These are phyloP conservation scores for Drosophila aff. DNA, from an alignment of 1,140 invertebrate species.

Conservation along the genomic window DNA sequence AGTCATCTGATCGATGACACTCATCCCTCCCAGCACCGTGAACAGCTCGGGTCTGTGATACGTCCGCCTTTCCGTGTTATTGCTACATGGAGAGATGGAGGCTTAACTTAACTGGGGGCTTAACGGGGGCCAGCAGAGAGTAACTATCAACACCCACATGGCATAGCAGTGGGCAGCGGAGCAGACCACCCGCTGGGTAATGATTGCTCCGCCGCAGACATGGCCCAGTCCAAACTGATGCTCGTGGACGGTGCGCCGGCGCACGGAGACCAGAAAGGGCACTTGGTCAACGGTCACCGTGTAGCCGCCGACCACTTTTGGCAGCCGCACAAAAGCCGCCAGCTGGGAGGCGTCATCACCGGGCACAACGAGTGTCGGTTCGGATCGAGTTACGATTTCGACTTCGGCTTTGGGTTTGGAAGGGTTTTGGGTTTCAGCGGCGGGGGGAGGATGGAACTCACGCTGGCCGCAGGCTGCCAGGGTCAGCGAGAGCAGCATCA, in stretches of 20 bases:
- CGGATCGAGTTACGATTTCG: not conserved
- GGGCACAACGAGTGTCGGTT: not conserved
- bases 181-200: slow-evolving; percentile 53
- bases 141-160: slow-evolving; percentile 39
- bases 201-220: slow-evolving; percentile 57
- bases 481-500: slow-evolving; percentile 17
- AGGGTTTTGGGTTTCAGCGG: no score
- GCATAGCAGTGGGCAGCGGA: slow-evolving; percentile 66
- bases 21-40: slow-evolving; percentile 50
- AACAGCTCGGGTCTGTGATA: slow-evolving; percentile 25
- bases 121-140: not conserved
- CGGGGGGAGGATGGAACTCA: not conserved
- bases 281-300: slow-evolving; percentile 30
- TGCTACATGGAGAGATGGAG: slow-evolving; percentile 23
- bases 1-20: slow-evolving; percentile 1
- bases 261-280: slow-evolving; percentile 58
- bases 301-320: slow-evolving; percentile 60
- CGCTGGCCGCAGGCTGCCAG: not conserved
- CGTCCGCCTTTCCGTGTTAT: not conserved
- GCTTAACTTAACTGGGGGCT: not conserved
- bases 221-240: slow-evolving; percentile 42
- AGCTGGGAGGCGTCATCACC: not conserved
- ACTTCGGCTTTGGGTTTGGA: no score
- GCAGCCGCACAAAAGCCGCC: slow-evolving; percentile 25
- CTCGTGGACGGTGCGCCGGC: slow-evolving; percentile 35